Base-by-base conservation (phyloP, 2,113 vertebrate genomes). In the Rhinolophus ferrumequinum region DNA sequence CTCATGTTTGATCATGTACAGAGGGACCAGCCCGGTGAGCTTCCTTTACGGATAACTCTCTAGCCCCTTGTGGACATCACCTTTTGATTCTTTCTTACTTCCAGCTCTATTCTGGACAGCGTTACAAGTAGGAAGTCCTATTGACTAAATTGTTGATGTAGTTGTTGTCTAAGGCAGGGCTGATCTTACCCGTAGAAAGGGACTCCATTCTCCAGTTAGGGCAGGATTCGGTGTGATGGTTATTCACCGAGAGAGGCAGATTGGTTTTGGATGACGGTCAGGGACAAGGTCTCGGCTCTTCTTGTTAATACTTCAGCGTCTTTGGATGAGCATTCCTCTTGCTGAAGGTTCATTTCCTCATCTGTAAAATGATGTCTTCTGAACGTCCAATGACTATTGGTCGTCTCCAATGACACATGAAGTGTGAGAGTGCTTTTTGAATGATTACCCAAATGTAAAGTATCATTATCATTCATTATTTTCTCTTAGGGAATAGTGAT, bases 401-500 rank as follows among this genome's bases (percentile, higher is more conserved):
- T 88, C 13, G 7, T 93, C 26, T 81, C 60, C 19, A 72, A 0
- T 21, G 30, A 93, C 72, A 85, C 30, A 73, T 56, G 26, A 44
- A 28, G 69, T 4, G 1, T 30, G 75, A 47, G 67, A 18, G 15
- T 72, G 50, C 33, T 83, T 88, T 91, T 47, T 64, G 79, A 77
- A 24, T 38, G 35, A n/a, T n/a, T 89, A 44, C 4, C 24, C 54
- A 44, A 24, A 15, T 70, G 5, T 38, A 58, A 96, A 6, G 2
- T n/a, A 33, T n/a, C 5, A 9, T 2, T 33, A 33, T n/a, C n/a
- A 62, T 60, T 93, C 35, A 30, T 84, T 50, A 62, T 85, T 76
- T 75, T 88, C 81, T 76, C 77, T 75, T 88, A 73, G 60, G 52
- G 85, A 88, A 81, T 79, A 70, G 22, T 38, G 35, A 82, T 85